phyloP scores from a whole-genome alignment of 2,888 invertebrate species.

The Megamerina dolium region DNA sequence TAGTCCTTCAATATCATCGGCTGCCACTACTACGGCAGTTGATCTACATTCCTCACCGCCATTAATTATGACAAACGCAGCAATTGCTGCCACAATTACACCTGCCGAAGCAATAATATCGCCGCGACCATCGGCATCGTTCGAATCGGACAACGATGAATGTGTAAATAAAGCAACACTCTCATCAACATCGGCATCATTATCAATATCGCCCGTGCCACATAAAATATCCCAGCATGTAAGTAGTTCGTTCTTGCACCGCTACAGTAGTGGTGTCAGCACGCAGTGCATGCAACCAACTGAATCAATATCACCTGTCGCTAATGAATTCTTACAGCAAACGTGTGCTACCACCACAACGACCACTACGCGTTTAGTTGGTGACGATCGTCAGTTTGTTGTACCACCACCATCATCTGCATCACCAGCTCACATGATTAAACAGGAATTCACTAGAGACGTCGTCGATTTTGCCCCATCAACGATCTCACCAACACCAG shows the following conservation, averaged over 20 bases:
- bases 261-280: no score
- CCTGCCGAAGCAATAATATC: not conserved
- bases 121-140: not conserved
- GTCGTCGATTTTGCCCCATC: conserved; percentile 11
- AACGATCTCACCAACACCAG: conserved; percentile 19
- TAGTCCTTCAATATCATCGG: conserved; percentile 38
- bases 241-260: conserved; percentile 18
- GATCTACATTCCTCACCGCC: conserved; percentile 23
- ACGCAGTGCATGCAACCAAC: conserved; percentile 3
- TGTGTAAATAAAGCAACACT: conserved; percentile 29
- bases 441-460: conserved; percentile 26
- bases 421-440: conserved; percentile 28
- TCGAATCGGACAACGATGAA: conserved; percentile 24
- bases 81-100: conserved; percentile 3
- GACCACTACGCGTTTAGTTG: conserved; percentile 13
- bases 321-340: conserved; percentile 43
- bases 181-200: conserved; percentile 13
- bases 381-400: conserved; percentile 17
- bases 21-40: conserved; percentile 15
- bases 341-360: conserved; percentile 36
- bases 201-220: conserved; percentile 39
- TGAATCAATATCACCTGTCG: conserved; percentile 40
- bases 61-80: conserved; percentile 19
- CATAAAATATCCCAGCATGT: conserved; percentile 9
- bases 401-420: conserved; percentile 24